These are phyloP conservation scores for Chaetoderma sp. DNA, from an alignment of 2,888 invertebrate genomes.

Conservation along the genomic window DNA sequence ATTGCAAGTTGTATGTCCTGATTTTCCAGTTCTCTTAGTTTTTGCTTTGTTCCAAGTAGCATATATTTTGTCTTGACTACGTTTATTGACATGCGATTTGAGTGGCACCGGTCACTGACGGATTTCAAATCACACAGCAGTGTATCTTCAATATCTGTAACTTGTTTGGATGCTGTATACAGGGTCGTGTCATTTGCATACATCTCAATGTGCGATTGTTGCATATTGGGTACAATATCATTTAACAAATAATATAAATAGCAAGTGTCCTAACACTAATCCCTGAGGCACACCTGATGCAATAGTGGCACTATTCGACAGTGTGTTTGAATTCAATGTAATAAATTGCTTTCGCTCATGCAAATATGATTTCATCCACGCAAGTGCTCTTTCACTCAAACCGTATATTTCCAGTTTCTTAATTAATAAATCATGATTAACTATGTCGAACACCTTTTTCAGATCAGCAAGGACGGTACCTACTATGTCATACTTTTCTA, in stretches of 20 bases:
- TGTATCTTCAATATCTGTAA: neutral
- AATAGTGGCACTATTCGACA: no score
- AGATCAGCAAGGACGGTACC: constrained; percentile 8
- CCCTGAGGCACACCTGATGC: neutral
- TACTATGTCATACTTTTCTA: constrained; percentile 5
- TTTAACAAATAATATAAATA: neutral
- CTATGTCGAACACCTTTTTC: constrained; percentile 6
- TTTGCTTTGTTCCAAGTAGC: neutral
- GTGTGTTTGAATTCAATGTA: no score
- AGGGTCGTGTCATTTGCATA: neutral
- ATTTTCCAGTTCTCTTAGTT: neutral
- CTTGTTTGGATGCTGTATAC: neutral
- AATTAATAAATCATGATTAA: constrained; percentile 2
- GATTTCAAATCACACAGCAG: neutral
- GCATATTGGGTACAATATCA: no score
- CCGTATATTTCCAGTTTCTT: neutral
- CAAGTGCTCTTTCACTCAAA: neutral
- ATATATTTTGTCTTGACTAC: neutral
- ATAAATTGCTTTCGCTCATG: neutral
- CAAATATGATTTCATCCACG: neutral
- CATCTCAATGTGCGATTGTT: neutral
- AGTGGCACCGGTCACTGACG: neutral
- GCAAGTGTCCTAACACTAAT: neutral
- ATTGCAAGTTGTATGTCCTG: no score
- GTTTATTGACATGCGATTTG: neutral